Base-by-base conservation (phyloP, 2,797 vertebrate genomes). In the Cossypha polioptera region DNA sequence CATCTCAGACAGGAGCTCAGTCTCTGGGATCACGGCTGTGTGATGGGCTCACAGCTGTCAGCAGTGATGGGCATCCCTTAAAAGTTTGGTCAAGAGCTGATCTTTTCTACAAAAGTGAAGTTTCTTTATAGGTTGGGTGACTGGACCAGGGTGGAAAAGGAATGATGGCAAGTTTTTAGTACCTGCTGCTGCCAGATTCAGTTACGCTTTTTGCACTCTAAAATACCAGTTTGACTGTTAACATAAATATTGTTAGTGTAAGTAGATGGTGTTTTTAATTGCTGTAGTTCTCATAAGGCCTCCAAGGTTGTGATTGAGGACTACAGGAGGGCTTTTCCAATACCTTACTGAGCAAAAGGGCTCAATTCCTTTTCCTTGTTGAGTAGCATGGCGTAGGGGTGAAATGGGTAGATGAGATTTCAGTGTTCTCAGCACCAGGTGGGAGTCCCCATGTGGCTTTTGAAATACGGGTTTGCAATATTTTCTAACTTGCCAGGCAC, bases 401-500 rank as follows among this genome's bases (percentile, higher is more conserved):
- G 33, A 68, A 62, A 86, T 87, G 33, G 45, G 13, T 76, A 89
- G 71, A 50, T 90, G 74, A 82, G 42, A 54, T 79, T 85, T 53
- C 33, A 33, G 0, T 69, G 33, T 63, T 86, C 17, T 81, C 10
- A 18, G 42, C 42, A 43, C 13, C 13, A 31, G 5, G 6, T 33
- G 33, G 9, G 11, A 81, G 29, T 69, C 48, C 18, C 71, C 55
- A 28, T 20, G 16, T 93, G 73, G 54, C 35, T 92, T 96, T 82
- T 92, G 33, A 48, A 72, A 13, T 53, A 61, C 86, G 48, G 54
- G 47, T 65, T 93, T 95, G 61, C 17, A 55, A 33, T 91, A 92
- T 67, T 90, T 85, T 96, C 33, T 92, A 82, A 84, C 62, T 95
- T 91, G 40, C 35, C 65, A 82, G 78, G 58, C n/a, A 7, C 81